These are phyloP conservation scores for Tenthredo amoena DNA, from an alignment of 2,888 invertebrate species.

Conservation along the genomic window DNA sequence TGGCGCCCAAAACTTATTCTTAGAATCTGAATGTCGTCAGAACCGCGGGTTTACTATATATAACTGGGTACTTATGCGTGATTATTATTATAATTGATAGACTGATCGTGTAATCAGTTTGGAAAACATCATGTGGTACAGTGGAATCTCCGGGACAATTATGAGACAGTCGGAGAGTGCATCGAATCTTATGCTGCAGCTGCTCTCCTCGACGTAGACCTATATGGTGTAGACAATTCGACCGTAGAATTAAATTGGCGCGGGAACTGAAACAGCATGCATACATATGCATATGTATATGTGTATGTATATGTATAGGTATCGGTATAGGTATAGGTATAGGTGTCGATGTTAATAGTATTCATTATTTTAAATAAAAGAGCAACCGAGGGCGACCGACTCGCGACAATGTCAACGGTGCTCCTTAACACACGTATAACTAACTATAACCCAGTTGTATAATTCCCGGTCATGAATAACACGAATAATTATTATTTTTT, in stretches of 20 bases:
- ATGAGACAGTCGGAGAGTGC: neutral
- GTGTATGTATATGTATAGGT: neutral
- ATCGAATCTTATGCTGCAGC: neutral
- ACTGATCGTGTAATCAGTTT: neutral
- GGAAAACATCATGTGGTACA: neutral
- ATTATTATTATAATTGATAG: neutral
- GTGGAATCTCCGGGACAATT: neutral
- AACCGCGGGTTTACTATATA: neutral
- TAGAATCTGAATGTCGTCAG: neutral
- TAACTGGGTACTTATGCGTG: neutral
- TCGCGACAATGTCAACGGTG: neutral
- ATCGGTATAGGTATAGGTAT: neutral
- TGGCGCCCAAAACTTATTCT: too few species aligned
- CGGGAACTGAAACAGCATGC: neutral
- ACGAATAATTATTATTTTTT: neutral
- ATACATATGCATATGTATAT: neutral
- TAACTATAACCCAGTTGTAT: neutral
- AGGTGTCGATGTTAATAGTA: neutral
- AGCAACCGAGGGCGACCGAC: conserved; percentile 29
- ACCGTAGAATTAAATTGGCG: conserved; percentile 17
- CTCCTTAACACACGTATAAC: neutral
- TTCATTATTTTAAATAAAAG: conserved; percentile 36
- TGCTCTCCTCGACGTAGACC: neutral
- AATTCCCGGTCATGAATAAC: neutral
- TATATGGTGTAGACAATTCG: neutral